A percentile compares a stretch with the other conserved stretches of the same genome.
Evolutionary conservation across 2,113 vertebrate genomes (phyloP).

Genomic region (Tyrannus savana): DNA sequence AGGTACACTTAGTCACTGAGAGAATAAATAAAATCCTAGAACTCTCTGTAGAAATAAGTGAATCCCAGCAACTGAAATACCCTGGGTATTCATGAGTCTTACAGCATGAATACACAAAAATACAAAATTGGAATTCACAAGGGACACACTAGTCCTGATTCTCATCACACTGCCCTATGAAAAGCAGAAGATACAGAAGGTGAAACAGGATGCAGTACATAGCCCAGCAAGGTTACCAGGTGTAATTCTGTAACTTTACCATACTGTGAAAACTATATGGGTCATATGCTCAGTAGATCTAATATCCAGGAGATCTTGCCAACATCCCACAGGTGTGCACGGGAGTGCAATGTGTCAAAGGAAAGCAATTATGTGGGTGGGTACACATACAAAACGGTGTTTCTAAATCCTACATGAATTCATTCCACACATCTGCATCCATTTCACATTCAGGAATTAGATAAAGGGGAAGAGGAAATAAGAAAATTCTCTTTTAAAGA

Average conservation of each 20-base stretch:
- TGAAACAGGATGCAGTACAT: background rate
- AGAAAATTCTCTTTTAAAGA: background rate
- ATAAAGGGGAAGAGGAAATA: background rate
- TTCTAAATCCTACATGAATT: constrained; percentile 51
- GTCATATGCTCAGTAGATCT: background rate
- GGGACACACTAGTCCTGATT: background rate
- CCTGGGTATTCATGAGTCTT: background rate
- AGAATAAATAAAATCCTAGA: background rate
- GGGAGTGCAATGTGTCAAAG: constrained; percentile 18
- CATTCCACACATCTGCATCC: constrained; percentile 29
- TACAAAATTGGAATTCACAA: background rate
- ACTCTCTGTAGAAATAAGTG: background rate
- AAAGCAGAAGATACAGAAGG: background rate
- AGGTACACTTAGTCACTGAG: background rate
- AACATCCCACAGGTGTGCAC: constrained; percentile 30
- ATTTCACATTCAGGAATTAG: constrained; percentile 13
- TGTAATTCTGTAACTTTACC: constrained; percentile 10
- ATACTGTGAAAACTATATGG: background rate
- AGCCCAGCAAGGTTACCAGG: background rate
- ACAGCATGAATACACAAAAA: background rate
- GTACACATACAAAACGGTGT: background rate
- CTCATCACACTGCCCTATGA: background rate
- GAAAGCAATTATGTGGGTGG: constrained; percentile 45
- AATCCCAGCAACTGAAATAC: background rate
- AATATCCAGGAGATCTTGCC: constrained; percentile 5